These are phyloP conservation scores for Scatophagus argus DNA, from an alignment of 2,113 vertebrate species.

Conservation along the genomic window DNA sequence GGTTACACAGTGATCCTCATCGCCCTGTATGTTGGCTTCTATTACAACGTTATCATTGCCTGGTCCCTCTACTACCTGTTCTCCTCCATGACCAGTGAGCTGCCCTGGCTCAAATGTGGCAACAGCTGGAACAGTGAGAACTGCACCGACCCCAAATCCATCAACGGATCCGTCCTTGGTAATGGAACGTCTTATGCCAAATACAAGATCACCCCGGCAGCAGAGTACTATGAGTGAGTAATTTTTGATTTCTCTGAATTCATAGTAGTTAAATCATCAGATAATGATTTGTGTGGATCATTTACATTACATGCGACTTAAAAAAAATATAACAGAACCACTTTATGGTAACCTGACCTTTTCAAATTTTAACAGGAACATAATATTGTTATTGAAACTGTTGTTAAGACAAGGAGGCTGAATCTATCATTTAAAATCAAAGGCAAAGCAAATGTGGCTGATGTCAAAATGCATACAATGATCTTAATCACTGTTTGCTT, in stretches of 20 bases:
- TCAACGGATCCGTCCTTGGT: conserved; percentile 87
- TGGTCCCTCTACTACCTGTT: conserved; percentile 98
- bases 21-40: conserved; percentile 98
- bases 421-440: background rate
- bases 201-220: conserved; percentile 94
- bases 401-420: background rate
- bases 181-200: conserved; percentile 92
- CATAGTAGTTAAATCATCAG: background rate
- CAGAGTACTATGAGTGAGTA: conserved; percentile 99
- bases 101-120: conserved; percentile 93
- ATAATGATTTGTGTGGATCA: background rate
- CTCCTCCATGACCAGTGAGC: conserved; percentile 91
- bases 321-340: background rate
- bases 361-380: background rate
- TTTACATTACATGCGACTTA: background rate
- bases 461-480: background rate
- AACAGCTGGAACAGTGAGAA: conserved; percentile 95
- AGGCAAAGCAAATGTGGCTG: background rate
- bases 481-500: background rate
- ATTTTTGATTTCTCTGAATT: conserved; percentile 9
- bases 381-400: background rate
- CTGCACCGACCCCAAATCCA: conserved; percentile 88
- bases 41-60: conserved; percentile 99
- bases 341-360: background rate
- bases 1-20: conserved; percentile 98